Evolutionary conservation across 2,888 invertebrate genomes (phyloP), one percentile per base, ranked within the genome.

Genomic region (Reticulitermes lucifugus): DNA sequence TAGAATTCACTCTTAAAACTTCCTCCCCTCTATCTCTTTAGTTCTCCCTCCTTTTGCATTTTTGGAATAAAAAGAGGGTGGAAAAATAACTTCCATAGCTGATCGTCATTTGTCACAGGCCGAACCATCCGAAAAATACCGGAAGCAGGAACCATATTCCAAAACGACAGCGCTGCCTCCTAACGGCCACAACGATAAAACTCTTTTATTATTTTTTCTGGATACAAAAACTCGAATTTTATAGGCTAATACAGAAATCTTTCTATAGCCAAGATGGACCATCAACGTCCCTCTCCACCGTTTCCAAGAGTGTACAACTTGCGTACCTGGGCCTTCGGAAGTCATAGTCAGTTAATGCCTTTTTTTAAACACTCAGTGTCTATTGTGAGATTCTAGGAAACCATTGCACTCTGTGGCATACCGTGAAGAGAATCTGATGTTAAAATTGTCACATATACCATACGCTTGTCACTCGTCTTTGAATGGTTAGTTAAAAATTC

Each of bases 201-300:
- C 70, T 65, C 43, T 77, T 46, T 77, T 75, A 75, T 75, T 81
- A 65, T 81, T 60, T 81, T 81, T 79, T 81, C 25, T 43, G 6
- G 35, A 65, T 70, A 79, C 79, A 84, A 84, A 85, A 29, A 41
- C 83, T 83, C 41, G 79, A 85, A 85, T 71, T 85, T 85, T 85
- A 85, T 83, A 83, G 70, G 85, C 85, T 85, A 85, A 85, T 85
- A 85, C 83, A 73, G 85, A 84, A 83, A 83, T 84, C 84, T 84
- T 84, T 84, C 81, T 70, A 70, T 81, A 81, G 70, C 55, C 70
- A 81, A 43, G 46, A 81, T 46, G 65, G 65, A 81, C 46, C 81
- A 81, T 81, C 81, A 81, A 70, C 22, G 25, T 81, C 70, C 1
- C 25, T n/a, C 65, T 43, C 81, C n/a, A 2, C n/a, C 3, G 29